Conservation (phyloP, 2,113 vertebrate species). For the Semicossyphus pulcher region DNA sequence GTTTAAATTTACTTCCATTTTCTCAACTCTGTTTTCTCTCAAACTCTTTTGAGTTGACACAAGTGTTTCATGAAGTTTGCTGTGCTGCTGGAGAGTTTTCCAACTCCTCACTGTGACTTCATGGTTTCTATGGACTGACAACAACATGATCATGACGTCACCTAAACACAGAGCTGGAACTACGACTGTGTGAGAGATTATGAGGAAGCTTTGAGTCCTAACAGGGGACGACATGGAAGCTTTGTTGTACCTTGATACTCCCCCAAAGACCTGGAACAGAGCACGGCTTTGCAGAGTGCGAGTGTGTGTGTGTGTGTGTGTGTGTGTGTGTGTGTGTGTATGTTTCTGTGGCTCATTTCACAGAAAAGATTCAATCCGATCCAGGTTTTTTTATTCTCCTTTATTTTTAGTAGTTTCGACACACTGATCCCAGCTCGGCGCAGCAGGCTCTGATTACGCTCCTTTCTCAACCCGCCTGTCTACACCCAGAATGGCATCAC, state of each 20-base stretch:
- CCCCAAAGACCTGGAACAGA: not conserved
- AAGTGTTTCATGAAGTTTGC: constrained; percentile 4
- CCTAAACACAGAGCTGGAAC: constrained; percentile 17
- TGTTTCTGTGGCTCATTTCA: not conserved
- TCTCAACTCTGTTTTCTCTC: too few relatives aligned
- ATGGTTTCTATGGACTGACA: constrained; percentile 50
- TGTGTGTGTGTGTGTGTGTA: constrained; percentile 8
- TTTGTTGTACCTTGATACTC: constrained; percentile 17
- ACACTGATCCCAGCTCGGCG: constrained; percentile 41
- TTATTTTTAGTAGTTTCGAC: constrained; percentile 34
- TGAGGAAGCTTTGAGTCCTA: constrained; percentile 16
- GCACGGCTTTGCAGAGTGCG: not conserved
- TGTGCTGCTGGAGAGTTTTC: constrained; percentile 3
- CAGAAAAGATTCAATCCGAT: constrained; percentile 32
- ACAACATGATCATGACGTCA: constrained; percentile 40
- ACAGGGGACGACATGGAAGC: constrained; percentile 15
- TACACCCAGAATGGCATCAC: constrained; percentile 35
- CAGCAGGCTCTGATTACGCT: constrained; percentile 37
- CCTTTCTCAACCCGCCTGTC: constrained; percentile 42
- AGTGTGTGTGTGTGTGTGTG: constrained; percentile 5
- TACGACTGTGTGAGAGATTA: not conserved
- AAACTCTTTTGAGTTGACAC: too few relatives aligned
- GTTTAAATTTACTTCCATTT: too few relatives aligned
- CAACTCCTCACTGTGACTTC: constrained; percentile 10
- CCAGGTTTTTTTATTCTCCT: constrained; percentile 17